These are phyloP conservation scores for Eupelmus urozonus DNA, from an alignment of 2,888 invertebrate genomes.

Conservation along the genomic window DNA sequence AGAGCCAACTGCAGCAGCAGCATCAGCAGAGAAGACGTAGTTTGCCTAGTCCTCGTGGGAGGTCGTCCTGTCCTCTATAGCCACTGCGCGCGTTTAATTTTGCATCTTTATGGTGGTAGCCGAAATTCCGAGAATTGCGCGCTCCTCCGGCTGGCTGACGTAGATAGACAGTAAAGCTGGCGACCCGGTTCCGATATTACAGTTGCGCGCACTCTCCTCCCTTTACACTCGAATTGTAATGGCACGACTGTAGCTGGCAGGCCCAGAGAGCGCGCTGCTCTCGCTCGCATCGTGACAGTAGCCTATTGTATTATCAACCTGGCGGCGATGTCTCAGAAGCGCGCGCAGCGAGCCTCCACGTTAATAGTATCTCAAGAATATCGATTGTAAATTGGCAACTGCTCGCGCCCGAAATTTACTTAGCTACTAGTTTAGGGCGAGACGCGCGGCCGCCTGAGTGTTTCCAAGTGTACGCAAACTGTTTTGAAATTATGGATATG, in stretches of 20 bases:
- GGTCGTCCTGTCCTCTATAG: no score
- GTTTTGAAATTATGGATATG: no score
- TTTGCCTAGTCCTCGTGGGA: no score
- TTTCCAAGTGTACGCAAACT: no score
- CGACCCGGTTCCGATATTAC: constrained; percentile 33
- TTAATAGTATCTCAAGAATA: constrained; percentile 9
- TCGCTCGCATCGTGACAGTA: no score
- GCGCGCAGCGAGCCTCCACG: not conserved
- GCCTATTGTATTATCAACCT: constrained; percentile 42
- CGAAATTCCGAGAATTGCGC: constrained; percentile 24
- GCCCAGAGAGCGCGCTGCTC: no score
- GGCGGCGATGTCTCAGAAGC: not conserved
- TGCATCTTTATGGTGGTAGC: constrained; percentile 42
- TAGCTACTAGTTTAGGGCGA: no score
- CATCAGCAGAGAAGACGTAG: no score
- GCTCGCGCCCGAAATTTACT: no score
- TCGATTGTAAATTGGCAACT: not conserved
- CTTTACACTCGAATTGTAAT: constrained; percentile 29
- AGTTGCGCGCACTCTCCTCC: constrained; percentile 6
- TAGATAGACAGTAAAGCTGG: constrained; percentile 13
- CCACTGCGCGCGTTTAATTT: constrained; percentile 36
- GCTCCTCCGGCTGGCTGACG: constrained; percentile 4
- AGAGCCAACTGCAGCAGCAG: no score
- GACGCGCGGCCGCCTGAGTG: no score
- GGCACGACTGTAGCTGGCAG: not conserved